phyloP scores from a whole-genome alignment of 2,797 vertebrate genomes.

The Heteromormyrus szaboi region DNA sequence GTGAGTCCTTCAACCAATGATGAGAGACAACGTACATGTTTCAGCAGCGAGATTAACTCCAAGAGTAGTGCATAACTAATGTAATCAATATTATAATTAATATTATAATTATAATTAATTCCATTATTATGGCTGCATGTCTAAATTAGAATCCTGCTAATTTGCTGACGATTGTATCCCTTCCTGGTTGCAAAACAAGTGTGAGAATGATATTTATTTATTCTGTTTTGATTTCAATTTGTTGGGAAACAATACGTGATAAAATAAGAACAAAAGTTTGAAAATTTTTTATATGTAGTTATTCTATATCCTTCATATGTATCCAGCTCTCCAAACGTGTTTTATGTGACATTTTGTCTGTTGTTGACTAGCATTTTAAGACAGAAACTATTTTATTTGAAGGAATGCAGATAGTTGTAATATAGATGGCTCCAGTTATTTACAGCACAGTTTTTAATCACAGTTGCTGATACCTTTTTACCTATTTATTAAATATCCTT shows the following conservation, averaged over 20 bases:
- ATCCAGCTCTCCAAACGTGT: neutral
- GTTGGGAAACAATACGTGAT: slow-evolving; percentile 31
- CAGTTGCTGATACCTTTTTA: neutral
- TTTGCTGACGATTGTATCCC: slow-evolving; percentile 58
- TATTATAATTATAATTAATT: slow-evolving; percentile 57
- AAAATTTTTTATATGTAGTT: neutral
- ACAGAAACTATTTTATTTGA: neutral
- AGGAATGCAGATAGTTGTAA: neutral
- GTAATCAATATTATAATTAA: slow-evolving; percentile 66
- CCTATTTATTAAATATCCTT: neutral
- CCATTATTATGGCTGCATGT: slow-evolving; percentile 60
- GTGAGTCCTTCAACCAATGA: slow-evolving; percentile 9
- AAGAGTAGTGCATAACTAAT: slow-evolving; percentile 61
- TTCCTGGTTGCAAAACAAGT: slow-evolving; percentile 59
- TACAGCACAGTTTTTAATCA: neutral
- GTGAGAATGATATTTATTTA: slow-evolving; percentile 60
- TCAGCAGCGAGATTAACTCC: slow-evolving; percentile 52
- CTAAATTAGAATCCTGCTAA: slow-evolving; percentile 55
- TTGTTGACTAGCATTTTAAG: neutral
- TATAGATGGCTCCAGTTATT: neutral
- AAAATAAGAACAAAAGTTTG: neutral
- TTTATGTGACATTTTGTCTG: neutral
- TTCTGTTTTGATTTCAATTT: slow-evolving; percentile 47
- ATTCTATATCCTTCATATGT: neutral
- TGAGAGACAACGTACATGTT: slow-evolving; percentile 53